Evolutionary conservation across 2,888 invertebrate genomes (phyloP).

Genomic region (Idaea straminata): DNA sequence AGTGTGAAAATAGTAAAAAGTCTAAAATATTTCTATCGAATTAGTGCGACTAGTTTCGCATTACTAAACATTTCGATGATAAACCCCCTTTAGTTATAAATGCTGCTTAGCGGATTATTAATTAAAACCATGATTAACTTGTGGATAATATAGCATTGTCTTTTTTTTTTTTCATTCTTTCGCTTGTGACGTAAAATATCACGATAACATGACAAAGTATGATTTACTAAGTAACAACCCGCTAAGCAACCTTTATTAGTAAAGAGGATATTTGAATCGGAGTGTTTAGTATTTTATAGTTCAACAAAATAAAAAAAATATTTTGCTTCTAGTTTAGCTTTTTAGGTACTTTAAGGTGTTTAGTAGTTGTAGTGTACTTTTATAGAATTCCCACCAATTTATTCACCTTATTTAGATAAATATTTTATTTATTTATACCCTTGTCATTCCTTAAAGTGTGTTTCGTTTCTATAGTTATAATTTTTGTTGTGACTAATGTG

Average conservation of each 20-base stretch:
- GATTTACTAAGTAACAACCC: not conserved
- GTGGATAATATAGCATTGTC: not conserved
- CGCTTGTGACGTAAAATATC: not conserved
- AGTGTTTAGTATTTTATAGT: not conserved
- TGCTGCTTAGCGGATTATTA: not conserved
- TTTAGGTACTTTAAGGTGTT: conserved; percentile 22
- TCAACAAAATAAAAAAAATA: conserved; percentile 5
- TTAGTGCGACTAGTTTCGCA: not conserved
- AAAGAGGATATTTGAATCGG: not conserved
- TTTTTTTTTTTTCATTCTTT: not conserved
- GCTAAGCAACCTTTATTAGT: not conserved
- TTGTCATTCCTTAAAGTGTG: conserved; percentile 16
- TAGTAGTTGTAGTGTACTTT: conserved; percentile 21
- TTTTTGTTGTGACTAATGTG: conserved; percentile 12
- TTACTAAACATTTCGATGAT: not conserved
- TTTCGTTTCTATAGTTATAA: conserved; percentile 13
- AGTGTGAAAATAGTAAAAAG: not conserved
- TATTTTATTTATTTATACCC: conserved; percentile 19
- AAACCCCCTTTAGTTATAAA: not conserved
- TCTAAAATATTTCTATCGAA: not conserved
- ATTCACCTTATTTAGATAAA: conserved; percentile 17
- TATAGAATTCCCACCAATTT: conserved; percentile 23
- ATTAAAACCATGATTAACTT: not conserved
- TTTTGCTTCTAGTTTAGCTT: conserved; percentile 25
- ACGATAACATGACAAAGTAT: too few relatives aligned